Conservation (phyloP, 1,140 invertebrate species). For the Tyrophagus putrescentiae region DNA sequence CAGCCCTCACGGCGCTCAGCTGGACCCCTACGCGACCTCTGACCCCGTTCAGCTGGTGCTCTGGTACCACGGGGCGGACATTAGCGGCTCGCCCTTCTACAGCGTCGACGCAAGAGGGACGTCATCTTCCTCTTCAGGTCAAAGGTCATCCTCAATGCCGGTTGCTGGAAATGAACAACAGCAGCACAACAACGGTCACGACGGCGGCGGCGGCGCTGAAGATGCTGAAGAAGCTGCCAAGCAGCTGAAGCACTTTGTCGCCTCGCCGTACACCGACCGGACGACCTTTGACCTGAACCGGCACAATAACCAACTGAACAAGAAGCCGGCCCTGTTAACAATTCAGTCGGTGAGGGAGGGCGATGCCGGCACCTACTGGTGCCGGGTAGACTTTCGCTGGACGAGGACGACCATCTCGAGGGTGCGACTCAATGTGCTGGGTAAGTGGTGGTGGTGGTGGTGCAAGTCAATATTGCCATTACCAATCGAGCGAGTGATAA, state of each 20-base stretch:
- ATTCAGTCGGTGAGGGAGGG: conserved; percentile 23
- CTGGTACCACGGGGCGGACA: conserved; percentile 57
- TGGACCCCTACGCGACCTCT: background rate
- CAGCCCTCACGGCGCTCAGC: too few relatives aligned
- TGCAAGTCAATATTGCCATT: too few relatives aligned
- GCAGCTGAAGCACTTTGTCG: conserved; percentile 27
- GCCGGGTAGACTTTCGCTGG: conserved; percentile 27
- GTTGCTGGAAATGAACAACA: too few relatives aligned
- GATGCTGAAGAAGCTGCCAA: too few relatives aligned
- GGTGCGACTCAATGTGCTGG: conserved; percentile 25
- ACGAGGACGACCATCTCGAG: conserved; percentile 24
- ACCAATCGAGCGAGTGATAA: too few relatives aligned
- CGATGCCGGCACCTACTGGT: conserved; percentile 26
- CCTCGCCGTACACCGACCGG: conserved; percentile 20
- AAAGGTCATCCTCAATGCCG: too few relatives aligned
- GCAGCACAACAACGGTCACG: too few relatives aligned
- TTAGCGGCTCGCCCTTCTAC: conserved; percentile 57
- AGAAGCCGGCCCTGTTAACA: conserved; percentile 20
- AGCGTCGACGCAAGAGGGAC: conserved; percentile 32
- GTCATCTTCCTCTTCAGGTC: too few relatives aligned
- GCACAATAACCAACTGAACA: background rate
- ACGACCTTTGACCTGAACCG: conserved; percentile 24
- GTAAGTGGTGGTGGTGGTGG: too few relatives aligned
- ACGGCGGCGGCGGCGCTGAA: background rate
- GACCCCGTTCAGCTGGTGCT: conserved; percentile 41